These are phyloP conservation scores for Anguilla marmorata DNA, from an alignment of 2,797 vertebrate genomes.

Conservation along the genomic window DNA sequence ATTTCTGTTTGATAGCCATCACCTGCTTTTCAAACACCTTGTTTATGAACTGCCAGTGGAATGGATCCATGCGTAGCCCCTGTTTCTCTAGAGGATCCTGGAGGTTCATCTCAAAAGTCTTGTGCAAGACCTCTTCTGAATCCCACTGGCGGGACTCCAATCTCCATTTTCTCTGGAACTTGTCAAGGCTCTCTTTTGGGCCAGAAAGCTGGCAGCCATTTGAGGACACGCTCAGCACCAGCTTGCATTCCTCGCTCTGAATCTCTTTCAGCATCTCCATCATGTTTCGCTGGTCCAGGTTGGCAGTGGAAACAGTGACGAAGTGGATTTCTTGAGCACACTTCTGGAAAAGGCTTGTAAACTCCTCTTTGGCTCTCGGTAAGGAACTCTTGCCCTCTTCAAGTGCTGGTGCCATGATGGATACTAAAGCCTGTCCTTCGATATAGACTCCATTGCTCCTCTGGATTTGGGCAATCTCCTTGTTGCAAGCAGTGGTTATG, in stretches of 20 bases:
- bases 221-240: conserved; percentile 45
- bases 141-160: background rate
- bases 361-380: conserved; percentile 34
- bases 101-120: conserved; percentile 37
- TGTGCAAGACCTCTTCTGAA: background rate
- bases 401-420: background rate
- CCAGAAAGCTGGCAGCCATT: conserved; percentile 28
- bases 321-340: rapidly evolving
- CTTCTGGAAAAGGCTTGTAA: conserved; percentile 39
- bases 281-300: conserved; percentile 24
- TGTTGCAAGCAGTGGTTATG: conserved; percentile 46
- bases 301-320: background rate
- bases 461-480: conserved; percentile 53
- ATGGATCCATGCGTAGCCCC: conserved; percentile 48
- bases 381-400: background rate
- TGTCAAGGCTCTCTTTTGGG: background rate
- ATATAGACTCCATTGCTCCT: conserved; percentile 47
- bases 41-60: conserved; percentile 45
- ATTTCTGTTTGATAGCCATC: conserved; percentile 50
- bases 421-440: conserved; percentile 27
- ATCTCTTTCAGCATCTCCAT: background rate
- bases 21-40: background rate
- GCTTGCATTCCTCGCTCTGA: conserved; percentile 12
- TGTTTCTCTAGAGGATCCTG: conserved; percentile 39
- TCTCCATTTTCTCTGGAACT: background rate